Percentiles rank a stretch among this genome's conserved stretches.
phyloP scores from a whole-genome alignment of 2,797 vertebrate genomes.

The Phyllotis vaccarum region DNA sequence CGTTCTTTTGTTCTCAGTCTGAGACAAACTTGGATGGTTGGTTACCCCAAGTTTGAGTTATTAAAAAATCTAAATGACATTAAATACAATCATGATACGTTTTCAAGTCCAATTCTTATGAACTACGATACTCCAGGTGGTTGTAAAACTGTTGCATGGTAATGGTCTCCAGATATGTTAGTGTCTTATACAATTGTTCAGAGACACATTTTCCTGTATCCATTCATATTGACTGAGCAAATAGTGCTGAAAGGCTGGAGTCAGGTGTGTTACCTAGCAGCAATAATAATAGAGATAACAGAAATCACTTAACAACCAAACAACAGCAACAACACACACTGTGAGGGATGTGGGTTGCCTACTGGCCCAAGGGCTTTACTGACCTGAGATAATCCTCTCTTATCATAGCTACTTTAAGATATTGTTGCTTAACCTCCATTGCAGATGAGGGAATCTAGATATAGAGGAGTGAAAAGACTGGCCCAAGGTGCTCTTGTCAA shows the following conservation, averaged over 20 bases:
- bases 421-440: not conserved
- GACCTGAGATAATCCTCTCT: not conserved
- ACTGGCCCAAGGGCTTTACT: not conserved
- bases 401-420: not conserved
- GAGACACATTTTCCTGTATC: not conserved
- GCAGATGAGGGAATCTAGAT: not conserved
- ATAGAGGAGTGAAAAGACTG: not conserved
- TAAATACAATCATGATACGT: not conserved
- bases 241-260: not conserved
- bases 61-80: not conserved
- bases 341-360: not conserved
- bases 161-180: not conserved
- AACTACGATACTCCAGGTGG: not conserved
- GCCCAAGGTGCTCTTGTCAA: not conserved
- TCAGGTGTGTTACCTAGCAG: not conserved
- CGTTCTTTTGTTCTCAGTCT: not conserved
- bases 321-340: not conserved
- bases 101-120: constrained; percentile 10
- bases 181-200: not conserved
- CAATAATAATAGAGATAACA: not conserved
- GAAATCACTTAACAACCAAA: not conserved
- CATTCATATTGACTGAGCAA: not conserved
- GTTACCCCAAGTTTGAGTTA: not conserved
- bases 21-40: not conserved
- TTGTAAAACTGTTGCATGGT: not conserved